phyloP scores from a whole-genome alignment of 53 echinoderm and acorn worm species.

The Zoroaster sp. region DNA sequence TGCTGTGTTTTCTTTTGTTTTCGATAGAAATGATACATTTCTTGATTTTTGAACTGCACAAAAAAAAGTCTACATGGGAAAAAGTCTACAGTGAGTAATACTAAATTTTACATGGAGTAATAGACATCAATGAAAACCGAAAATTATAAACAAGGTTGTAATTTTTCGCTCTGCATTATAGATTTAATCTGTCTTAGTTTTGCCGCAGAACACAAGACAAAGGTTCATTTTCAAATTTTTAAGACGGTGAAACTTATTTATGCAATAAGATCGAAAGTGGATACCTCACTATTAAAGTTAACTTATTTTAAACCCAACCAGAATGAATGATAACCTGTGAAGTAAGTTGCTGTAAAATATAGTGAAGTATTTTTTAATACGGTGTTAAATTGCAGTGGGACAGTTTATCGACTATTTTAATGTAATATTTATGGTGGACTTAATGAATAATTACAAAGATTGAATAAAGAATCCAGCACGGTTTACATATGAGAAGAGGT shows the following conservation, averaged over 20 bases:
- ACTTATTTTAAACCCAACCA: background rate
- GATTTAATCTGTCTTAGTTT: too few species aligned
- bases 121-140: too few species aligned
- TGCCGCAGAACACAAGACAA: too few species aligned
- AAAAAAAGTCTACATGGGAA: too few species aligned
- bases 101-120: too few species aligned
- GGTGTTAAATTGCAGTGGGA: constrained; percentile 27
- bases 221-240: too few species aligned
- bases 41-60: background rate
- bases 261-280: too few species aligned
- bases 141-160: too few species aligned
- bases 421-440: constrained; percentile 53
- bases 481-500: background rate
- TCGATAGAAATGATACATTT: background rate
- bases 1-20: background rate
- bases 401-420: constrained; percentile 14
- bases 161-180: too few species aligned
- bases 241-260: too few species aligned
- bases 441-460: background rate
- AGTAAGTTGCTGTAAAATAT: background rate
- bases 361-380: constrained; percentile 21
- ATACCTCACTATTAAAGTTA: background rate
- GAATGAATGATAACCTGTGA: background rate
- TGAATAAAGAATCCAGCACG: background rate
- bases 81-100: too few species aligned